Evolutionary conservation across 2,888 invertebrate species (phyloP), one percentile per base, ranked within the genome.

Genomic region (Elegia similella): DNA sequence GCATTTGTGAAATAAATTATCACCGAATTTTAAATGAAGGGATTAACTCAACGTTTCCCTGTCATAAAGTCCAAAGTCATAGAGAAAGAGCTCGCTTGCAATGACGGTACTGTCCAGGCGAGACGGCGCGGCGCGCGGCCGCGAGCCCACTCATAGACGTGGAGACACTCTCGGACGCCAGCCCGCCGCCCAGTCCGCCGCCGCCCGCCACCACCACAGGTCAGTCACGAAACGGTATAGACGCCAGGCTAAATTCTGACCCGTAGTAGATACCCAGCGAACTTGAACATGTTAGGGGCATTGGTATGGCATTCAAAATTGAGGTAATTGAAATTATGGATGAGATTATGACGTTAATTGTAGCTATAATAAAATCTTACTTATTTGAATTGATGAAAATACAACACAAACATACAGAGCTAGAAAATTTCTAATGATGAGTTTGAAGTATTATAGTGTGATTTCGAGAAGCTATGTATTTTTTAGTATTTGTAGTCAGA

Each of bases 101-200:
- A 42, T 52, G 32, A 17, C 23, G 43, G 42, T 42, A 43, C 56
- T 64, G 57, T 62, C 56, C 87, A 94, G 94, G 94, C 94, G 94
- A 94, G 90, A 93, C 93, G 89, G 92, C 93, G 80, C 82, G 92
- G 83, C 86, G 93, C 87, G 82, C 91, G 91, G 76, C 92, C 89
- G 76, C 92, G 89, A 94, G 94, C 86, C 94, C 94, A 76, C 92
- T 94, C 85, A 93, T 94, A 78, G 94, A 94, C 86, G 94, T 94
- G 80, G 94, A 94, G 86, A 93, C 93, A 73, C 92, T 94, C 69
- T 93, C 93, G 67, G 93, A 93, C 78, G 92, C 92, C 75, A 92
- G 92, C 74, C 85, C 87, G 69, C 91, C 92, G 76, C 92, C 92
- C 74, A 83, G 85, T 71, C 92, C 92, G 72, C 92, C 90, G 76